These are phyloP conservation scores for Pomacea canaliculata DNA, from an alignment of 2,888 invertebrate genomes.

Conservation along the genomic window DNA sequence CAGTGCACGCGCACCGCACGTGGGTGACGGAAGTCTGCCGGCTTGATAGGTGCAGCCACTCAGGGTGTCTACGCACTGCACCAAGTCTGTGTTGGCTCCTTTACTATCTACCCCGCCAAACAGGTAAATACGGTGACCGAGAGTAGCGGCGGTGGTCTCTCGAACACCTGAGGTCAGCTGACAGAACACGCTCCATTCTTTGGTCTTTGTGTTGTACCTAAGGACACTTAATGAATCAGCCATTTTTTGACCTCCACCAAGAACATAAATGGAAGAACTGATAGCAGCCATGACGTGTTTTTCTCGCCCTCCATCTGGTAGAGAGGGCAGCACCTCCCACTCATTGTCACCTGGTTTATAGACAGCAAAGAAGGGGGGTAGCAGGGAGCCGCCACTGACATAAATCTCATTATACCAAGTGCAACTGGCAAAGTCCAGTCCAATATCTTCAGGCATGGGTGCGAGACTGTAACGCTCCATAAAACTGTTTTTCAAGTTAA, in stretches of 20 bases:
- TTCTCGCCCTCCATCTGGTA: slow-evolving; percentile 12
- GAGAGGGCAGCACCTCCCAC: slow-evolving; percentile 9
- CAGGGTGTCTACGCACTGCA: slow-evolving; percentile 16
- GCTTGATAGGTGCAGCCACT: background rate
- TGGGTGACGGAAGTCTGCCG: slow-evolving; percentile 1
- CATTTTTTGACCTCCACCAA: slow-evolving; percentile 12
- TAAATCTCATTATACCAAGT: slow-evolving; percentile 18
- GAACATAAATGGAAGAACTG: slow-evolving; percentile 6
- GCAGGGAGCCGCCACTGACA: slow-evolving; percentile 13
- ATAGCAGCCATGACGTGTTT: slow-evolving; percentile 21
- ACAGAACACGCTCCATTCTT: slow-evolving; percentile 1
- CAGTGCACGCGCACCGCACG: background rate
- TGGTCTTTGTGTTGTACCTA: slow-evolving; percentile 1
- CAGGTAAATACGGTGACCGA: slow-evolving; percentile 11
- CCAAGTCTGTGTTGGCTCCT: background rate
- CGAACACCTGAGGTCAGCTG: slow-evolving; percentile 5
- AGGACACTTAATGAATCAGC: background rate
- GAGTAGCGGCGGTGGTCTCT: slow-evolving; percentile 2
- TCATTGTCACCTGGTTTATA: slow-evolving; percentile 20
- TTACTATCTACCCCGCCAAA: background rate
- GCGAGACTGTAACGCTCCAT: too few species aligned
- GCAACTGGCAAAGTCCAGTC: slow-evolving; percentile 18
- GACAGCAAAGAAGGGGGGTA: background rate
- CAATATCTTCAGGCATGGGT: too few species aligned
- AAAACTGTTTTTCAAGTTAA: too few species aligned